Conservation (phyloP, 2,113 vertebrate species). For the Oreochromis spilurus region DNA sequence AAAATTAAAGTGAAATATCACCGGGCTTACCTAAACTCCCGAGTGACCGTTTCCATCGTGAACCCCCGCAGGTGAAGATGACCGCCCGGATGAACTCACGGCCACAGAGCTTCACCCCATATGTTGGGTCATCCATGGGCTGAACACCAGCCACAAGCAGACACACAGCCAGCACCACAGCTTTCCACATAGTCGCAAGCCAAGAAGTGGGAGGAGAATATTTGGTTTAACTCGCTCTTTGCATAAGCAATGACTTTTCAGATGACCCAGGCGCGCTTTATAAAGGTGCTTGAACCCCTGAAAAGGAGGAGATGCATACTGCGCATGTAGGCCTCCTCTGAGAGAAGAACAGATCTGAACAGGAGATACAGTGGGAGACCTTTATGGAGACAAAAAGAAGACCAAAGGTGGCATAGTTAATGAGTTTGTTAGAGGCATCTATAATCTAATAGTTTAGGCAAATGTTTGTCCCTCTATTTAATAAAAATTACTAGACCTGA, state of each 20-base stretch:
- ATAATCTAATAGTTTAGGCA: constrained; percentile 23
- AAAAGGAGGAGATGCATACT: neutral
- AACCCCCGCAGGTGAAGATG: constrained; percentile 85
- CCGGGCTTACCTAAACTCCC: constrained; percentile 60
- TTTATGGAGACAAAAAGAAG: constrained; percentile 71
- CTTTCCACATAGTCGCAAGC: constrained; percentile 66
- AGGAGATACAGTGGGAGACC: constrained; percentile 65
- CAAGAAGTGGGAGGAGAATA: neutral
- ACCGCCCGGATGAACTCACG: constrained; percentile 84
- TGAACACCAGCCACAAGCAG: constrained; percentile 68
- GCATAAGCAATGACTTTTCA: constrained; percentile 25
- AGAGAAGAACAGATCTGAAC: constrained; percentile 47
- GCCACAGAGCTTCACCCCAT: constrained; percentile 82
- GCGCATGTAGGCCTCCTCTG: constrained; percentile 8
- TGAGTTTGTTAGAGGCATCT: neutral
- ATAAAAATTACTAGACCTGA: neutral
- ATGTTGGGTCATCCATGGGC: constrained; percentile 58
- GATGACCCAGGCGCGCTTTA: constrained; percentile 56
- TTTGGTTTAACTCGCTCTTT: constrained; percentile 10
- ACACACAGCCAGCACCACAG: constrained; percentile 56
- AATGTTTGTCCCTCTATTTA: neutral
- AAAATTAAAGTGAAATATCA: neutral
- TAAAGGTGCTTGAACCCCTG: constrained; percentile 52
- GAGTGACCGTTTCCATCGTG: constrained; percentile 78
- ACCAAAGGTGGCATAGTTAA: constrained; percentile 64